Percentiles rank a stretch among this genome's conserved stretches.
Conservation (phyloP, 2,113 vertebrate genomes). For the Centropristis striata region DNA sequence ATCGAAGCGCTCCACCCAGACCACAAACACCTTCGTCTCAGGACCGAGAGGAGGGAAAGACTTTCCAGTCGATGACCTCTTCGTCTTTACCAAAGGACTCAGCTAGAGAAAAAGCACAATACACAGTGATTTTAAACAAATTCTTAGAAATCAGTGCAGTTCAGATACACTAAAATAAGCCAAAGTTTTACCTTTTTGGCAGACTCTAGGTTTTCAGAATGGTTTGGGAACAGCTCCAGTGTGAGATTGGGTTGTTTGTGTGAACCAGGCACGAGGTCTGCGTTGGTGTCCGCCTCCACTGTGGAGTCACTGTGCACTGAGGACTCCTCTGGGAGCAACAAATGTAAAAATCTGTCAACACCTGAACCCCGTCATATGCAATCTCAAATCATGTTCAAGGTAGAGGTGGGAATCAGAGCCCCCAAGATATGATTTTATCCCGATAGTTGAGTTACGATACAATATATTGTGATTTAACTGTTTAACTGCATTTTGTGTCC, state of each 20-base stretch:
- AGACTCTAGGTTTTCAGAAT: constrained; percentile 92
- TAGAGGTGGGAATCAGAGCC: no score
- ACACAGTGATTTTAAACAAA: constrained; percentile 3
- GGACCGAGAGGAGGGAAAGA: constrained; percentile 93
- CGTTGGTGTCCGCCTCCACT: constrained; percentile 91
- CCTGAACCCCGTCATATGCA: background rate
- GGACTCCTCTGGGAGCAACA: constrained; percentile 87
- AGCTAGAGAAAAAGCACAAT: constrained; percentile 79
- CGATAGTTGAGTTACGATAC: no score
- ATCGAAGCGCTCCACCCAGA: constrained; percentile 97
- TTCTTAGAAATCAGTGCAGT: background rate
- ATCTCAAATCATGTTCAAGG: no score
- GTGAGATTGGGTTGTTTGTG: constrained; percentile 92
- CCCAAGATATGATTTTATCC: no score
- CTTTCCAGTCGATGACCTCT: constrained; percentile 91
- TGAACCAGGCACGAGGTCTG: constrained; percentile 90
- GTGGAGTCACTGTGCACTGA: constrained; percentile 92
- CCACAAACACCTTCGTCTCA: constrained; percentile 96
- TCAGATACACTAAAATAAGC: background rate
- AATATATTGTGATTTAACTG: no score
- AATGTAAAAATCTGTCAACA: constrained; percentile 25
- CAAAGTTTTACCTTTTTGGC: constrained; percentile 88
- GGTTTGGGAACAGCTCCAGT: constrained; percentile 94
- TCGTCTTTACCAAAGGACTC: constrained; percentile 91
- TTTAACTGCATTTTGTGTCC: no score